phyloP scores from a whole-genome alignment of 1,140 invertebrate genomes.

The Drosophila nebulosa region DNA sequence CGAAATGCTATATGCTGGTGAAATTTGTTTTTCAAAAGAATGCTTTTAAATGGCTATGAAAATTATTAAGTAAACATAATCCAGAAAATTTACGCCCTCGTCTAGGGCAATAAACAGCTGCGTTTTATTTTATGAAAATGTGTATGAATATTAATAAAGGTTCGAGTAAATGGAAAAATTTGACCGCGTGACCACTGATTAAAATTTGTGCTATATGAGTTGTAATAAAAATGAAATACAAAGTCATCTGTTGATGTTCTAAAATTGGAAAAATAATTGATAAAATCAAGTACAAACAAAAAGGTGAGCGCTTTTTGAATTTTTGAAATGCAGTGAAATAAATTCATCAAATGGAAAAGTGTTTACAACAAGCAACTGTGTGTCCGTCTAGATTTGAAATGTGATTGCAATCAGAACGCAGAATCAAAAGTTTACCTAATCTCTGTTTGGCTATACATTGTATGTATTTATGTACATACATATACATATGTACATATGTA shows the following conservation, averaged over 20 bases:
- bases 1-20: not conserved
- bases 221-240: not conserved
- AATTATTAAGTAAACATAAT: not conserved
- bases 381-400: not conserved
- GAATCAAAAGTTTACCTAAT: not conserved
- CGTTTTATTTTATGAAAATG: slow-evolving; percentile 6
- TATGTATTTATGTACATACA: too few species aligned
- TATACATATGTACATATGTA: not conserved
- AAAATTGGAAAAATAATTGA: not conserved
- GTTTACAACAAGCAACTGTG: not conserved
- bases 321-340: not conserved
- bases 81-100: not conserved
- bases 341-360: not conserved
- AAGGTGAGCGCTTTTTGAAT: not conserved
- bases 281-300: not conserved
- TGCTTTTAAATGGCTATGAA: not conserved
- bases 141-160: not conserved
- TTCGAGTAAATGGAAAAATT: not conserved
- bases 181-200: not conserved
- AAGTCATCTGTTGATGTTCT: not conserved
- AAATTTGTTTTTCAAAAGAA: not conserved
- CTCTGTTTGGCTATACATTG: too few species aligned
- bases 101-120: not conserved
- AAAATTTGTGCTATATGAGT: not conserved
- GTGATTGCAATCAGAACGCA: not conserved